A percentile compares a stretch with the other conserved stretches of the same genome.
These are phyloP conservation scores for Nylanderia fulva DNA, from an alignment of 1,140 invertebrate genomes.

Conservation along the genomic window DNA sequence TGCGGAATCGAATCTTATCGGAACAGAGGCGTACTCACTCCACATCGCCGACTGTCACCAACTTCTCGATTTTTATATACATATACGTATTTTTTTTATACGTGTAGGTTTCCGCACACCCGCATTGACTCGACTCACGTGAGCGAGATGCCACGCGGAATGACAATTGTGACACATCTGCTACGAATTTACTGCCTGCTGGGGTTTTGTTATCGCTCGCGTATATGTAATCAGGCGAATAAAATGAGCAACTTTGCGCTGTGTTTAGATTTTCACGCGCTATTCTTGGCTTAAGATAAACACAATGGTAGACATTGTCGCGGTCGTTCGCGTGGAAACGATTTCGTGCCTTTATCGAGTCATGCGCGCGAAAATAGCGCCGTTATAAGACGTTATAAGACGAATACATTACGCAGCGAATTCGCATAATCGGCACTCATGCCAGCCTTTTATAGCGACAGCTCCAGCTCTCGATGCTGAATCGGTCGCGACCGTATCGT, in stretches of 20 bases:
- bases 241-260: not conserved
- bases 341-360: constrained; percentile 34
- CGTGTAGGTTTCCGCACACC: constrained; percentile 32
- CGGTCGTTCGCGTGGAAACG: constrained; percentile 31
- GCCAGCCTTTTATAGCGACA: constrained; percentile 15
- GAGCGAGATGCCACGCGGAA: constrained; percentile 23
- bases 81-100: too few relatives aligned
- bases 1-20: constrained; percentile 27
- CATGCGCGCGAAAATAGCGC: constrained; percentile 34
- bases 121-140: constrained; percentile 45
- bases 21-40: constrained; percentile 18
- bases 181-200: constrained; percentile 36
- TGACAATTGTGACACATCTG: constrained; percentile 61
- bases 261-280: constrained; percentile 14
- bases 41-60: not conserved
- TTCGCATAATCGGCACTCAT: constrained; percentile 21
- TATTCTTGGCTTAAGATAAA: constrained; percentile 8
- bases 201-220: constrained; percentile 1
- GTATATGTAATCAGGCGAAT: constrained; percentile 1
- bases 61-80: constrained; percentile 12
- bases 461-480: not conserved
- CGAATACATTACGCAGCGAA: constrained; percentile 20
- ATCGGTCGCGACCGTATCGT: not conserved
- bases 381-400: constrained; percentile 25
- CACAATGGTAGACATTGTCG: constrained; percentile 40